Evolutionary conservation across 1,140 invertebrate species (phyloP), one percentile per base, ranked within the genome.

Genomic region (Holotrichia oblita): DNA sequence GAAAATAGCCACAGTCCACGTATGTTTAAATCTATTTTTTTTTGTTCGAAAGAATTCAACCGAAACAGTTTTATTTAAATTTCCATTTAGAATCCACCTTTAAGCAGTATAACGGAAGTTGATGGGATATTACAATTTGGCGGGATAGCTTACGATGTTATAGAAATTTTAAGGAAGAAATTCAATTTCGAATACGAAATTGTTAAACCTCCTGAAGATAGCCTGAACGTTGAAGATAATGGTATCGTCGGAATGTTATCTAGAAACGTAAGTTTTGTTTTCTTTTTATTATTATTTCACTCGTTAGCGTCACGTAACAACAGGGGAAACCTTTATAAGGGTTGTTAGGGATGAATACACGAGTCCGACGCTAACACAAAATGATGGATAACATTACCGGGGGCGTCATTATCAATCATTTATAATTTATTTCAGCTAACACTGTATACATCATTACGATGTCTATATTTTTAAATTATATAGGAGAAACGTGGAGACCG

Each of bases 141-240:
- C 7, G 94, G 94, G 4, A 91, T 94, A 12, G 92, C 93, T 0
- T 95, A 95, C 83, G 88, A 92, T 42, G 86, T 95, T 40, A 85
- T 96, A 0, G 85, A 94, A n/a, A 89, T 94, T 17, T 86, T 95
- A 0, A 88, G 89, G 59, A 80, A 91, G 64, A 92, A 91, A 83
- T 93, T 91, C 79, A 92, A 93, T 79, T 95, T 96, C 76, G 93
- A 91, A 0, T 95, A 93, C 78, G 90, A 91, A 8, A 88, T 95
- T 0, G 82, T 92, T 0, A 81, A 90, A 42, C 93, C 93, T 0
- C 85, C 89, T 20, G 87, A 88, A 14, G 90, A 93, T 79, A 85
- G 87, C 7, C 86, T 92, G 77, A 88, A 90, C 0, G 87, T 89
- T 69, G 87, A 88, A 12, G 88, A 89, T n/a, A 87, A 87, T 14